phyloP scores from a whole-genome alignment of 2,888 invertebrate genomes.

The Erpobdella octoculata region DNA sequence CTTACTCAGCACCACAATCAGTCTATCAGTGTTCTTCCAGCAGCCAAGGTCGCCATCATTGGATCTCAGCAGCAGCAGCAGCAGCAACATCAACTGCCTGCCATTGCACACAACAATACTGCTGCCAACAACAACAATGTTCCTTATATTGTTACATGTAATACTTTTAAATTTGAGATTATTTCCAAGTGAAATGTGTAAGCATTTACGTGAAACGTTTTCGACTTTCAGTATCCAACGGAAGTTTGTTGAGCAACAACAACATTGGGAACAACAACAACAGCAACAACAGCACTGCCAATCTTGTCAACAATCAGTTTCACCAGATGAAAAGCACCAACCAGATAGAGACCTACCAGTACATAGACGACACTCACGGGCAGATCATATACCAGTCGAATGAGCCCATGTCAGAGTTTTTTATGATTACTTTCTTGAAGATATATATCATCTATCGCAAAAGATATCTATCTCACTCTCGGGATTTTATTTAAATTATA shows the following conservation, averaged over 20 bases:
- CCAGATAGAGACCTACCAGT: slow-evolving; percentile 16
- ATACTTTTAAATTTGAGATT: no score
- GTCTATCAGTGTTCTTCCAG: slow-evolving; percentile 1
- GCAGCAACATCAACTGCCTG: neutral
- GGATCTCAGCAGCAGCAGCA: slow-evolving; percentile 9
- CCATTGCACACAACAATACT: neutral
- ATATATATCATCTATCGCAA: neutral
- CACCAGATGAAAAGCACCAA: slow-evolving; percentile 13
- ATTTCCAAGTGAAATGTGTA: neutral
- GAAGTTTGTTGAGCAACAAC: slow-evolving; percentile 15
- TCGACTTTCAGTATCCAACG: neutral
- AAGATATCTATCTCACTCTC: neutral
- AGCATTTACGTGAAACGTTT: neutral
- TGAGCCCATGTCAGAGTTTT: slow-evolving; percentile 5
- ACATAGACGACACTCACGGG: slow-evolving; percentile 16
- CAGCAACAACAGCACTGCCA: slow-evolving; percentile 12
- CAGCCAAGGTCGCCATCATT: neutral
- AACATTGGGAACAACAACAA: neutral
- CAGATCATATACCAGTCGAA: slow-evolving; percentile 24
- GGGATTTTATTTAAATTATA: neutral
- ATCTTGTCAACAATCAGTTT: neutral
- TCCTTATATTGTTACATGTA: slow-evolving; percentile 14
- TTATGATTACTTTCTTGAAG: neutral
- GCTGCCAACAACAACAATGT: neutral
- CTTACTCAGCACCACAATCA: slow-evolving; percentile 10